A percentile compares a stretch with the other conserved stretches of the same genome.
Evolutionary conservation across 2,888 invertebrate species (phyloP).

Genomic region (Ophion slaviceki): DNA sequence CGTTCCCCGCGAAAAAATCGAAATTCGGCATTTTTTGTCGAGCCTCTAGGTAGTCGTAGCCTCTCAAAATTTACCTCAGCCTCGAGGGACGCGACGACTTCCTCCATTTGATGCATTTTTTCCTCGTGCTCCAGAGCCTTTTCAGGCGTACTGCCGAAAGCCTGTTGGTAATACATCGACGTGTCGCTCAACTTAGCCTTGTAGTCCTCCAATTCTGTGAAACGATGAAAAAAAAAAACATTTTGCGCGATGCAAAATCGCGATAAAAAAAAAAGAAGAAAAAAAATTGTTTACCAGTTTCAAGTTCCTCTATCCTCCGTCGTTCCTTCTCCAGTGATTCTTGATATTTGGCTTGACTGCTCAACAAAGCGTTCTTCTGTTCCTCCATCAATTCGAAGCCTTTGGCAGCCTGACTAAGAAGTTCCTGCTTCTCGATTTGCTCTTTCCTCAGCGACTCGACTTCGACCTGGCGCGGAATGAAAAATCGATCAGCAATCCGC

Average conservation of each 20-base stretch:
- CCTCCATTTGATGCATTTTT: constrained; percentile 79
- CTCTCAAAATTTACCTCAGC: constrained; percentile 74
- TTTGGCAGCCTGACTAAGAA: constrained; percentile 93
- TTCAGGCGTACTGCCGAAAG: constrained; percentile 79
- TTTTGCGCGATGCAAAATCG: not conserved
- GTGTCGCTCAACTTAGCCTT: constrained; percentile 74
- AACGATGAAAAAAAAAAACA: not conserved
- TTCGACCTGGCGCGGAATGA: constrained; percentile 86
- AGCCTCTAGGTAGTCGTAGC: too few relatives aligned
- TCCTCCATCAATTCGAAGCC: constrained; percentile 91
- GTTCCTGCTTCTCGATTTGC: constrained; percentile 91
- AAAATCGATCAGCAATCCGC: not conserved
- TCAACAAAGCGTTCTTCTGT: constrained; percentile 84
- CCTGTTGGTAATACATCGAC: constrained; percentile 77
- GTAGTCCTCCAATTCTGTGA: constrained; percentile 76
- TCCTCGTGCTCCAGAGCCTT: constrained; percentile 78
- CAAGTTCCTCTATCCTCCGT: constrained; percentile 75
- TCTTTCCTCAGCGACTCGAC: constrained; percentile 91
- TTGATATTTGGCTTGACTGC: constrained; percentile 77
- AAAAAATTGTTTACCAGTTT: constrained; percentile 73
- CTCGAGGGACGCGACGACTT: constrained; percentile 79
- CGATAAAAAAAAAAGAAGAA: not conserved
- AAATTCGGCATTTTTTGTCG: too few relatives aligned
- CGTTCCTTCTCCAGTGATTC: constrained; percentile 77
- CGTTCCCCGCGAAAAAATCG: too few relatives aligned